phyloP scores from a whole-genome alignment of 2,888 invertebrate genomes.

The Lumbricus terrestris region DNA sequence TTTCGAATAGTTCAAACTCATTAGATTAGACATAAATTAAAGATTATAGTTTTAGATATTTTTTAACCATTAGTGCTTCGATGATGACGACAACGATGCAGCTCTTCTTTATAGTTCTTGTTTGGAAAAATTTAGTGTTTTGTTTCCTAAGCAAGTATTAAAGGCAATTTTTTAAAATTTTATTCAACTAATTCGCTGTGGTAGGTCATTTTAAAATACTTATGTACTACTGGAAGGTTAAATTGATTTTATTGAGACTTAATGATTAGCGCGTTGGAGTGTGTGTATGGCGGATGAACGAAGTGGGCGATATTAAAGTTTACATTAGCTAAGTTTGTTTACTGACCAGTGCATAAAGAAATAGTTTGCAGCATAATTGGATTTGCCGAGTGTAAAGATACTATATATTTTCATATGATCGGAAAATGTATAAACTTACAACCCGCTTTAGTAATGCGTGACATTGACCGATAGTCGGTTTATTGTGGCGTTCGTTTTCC shows the following conservation, averaged over 20 bases:
- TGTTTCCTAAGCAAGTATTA: not conserved
- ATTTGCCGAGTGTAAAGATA: not conserved
- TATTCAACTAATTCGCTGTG: not conserved
- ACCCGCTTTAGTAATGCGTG: not conserved
- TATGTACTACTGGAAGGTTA: not conserved
- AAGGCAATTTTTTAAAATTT: not conserved
- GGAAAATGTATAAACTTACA: not conserved
- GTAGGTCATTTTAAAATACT: not conserved
- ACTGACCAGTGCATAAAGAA: not conserved
- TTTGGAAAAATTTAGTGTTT: not conserved
- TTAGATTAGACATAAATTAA: too few relatives aligned
- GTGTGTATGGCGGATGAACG: not conserved
- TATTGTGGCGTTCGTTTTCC: not conserved
- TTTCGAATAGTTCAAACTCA: not conserved
- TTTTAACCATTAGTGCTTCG: not conserved
- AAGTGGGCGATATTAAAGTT: not conserved
- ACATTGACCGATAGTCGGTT: not conserved
- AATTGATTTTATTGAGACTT: not conserved
- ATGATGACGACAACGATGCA: not conserved
- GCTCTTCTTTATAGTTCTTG: not conserved
- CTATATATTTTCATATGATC: not conserved
- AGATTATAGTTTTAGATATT: not conserved
- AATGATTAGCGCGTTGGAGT: not conserved
- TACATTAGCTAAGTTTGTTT: too few relatives aligned
- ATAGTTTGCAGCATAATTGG: not conserved